phyloP scores from a whole-genome alignment of 2,888 invertebrate species.

The Aspidiotus rigidus region DNA sequence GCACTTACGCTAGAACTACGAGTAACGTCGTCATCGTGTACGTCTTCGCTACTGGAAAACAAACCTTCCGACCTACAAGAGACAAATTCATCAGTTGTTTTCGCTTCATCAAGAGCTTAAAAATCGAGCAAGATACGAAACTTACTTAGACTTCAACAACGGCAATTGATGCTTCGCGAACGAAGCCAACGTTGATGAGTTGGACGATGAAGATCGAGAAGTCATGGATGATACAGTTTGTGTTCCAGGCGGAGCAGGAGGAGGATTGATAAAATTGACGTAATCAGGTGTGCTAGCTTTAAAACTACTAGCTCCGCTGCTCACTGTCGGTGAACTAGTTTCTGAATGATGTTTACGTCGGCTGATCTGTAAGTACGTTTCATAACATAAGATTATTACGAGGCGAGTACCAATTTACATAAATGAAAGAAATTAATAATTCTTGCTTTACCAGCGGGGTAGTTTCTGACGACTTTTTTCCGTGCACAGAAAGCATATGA shows the following conservation, averaged over 20 bases:
- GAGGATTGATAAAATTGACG: conserved; percentile 40
- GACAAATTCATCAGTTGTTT: neutral
- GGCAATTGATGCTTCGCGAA: conserved; percentile 27
- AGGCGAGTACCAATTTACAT: too few relatives aligned
- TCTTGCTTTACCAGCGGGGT: conserved; percentile 47
- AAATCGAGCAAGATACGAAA: neutral
- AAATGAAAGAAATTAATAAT: too few relatives aligned
- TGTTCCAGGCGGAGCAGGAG: conserved; percentile 35
- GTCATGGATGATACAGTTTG: conserved; percentile 36
- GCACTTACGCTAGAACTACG: conserved; percentile 37
- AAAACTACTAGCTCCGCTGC: conserved; percentile 31
- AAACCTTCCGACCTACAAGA: conserved; percentile 35
- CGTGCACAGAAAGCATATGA: conserved; percentile 38
- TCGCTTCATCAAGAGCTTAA: neutral
- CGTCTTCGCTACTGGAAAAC: conserved; percentile 38
- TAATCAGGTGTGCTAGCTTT: conserved; percentile 38
- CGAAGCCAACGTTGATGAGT: conserved; percentile 36
- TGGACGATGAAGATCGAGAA: conserved; percentile 36
- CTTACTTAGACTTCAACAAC: conserved; percentile 25
- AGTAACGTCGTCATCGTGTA: conserved; percentile 37
- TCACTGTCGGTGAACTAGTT: conserved; percentile 37
- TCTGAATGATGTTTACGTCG: conserved; percentile 24
- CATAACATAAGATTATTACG: too few relatives aligned
- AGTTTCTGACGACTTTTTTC: conserved; percentile 54
- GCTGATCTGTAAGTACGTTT: conserved; percentile 9